Evolutionary conservation across 2,888 invertebrate species (phyloP), one percentile per base, ranked within the genome.

Genomic region (Parnassius glacialis): DNA sequence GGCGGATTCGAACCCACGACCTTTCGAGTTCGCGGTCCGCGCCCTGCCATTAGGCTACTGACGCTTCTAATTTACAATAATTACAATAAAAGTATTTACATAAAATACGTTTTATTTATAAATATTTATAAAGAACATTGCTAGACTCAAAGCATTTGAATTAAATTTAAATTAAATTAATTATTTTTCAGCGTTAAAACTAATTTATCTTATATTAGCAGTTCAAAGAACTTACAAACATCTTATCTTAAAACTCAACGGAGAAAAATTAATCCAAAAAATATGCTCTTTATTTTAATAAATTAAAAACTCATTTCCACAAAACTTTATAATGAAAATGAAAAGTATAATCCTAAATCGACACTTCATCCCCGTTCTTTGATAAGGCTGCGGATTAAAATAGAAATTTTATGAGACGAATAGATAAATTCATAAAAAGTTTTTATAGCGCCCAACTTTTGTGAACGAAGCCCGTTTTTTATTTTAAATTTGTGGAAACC

Each of bases 381-480:
- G 48, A 50, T 50, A 44, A 62, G 48, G 54, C 11, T 16, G 10
- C 16, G 42, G 50, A 52, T 59, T 53, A 54, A 54, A 54, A 53
- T 62, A 52, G n/a, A 9, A 45, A 42, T 52, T 52, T 45, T 34
- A 25, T 51, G 45, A 51, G 48, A 53, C 42, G 25, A 44, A 34
- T 54, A 59, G 52, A 42, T 51, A 55, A 58, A 44, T 59, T 62
- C 62, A 62, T 62, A 62, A 58, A 62, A 58, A 58, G 16, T 55
- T 62, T 62, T 59, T 45, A 62, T 54, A 45, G 7, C 51, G 55
- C 42, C 59, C 9, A 59, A 62, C 59, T 62, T 62, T 58, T 45
- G 16, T 51, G 20, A 52, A 55, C 51, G 48, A 45, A 47, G 13
- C 45, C 41, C 45, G 42, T 43, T 25, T 10, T 43, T 11, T 11